Conservation (phyloP, 2,797 vertebrate species). For the Acridotheres tristis region DNA sequence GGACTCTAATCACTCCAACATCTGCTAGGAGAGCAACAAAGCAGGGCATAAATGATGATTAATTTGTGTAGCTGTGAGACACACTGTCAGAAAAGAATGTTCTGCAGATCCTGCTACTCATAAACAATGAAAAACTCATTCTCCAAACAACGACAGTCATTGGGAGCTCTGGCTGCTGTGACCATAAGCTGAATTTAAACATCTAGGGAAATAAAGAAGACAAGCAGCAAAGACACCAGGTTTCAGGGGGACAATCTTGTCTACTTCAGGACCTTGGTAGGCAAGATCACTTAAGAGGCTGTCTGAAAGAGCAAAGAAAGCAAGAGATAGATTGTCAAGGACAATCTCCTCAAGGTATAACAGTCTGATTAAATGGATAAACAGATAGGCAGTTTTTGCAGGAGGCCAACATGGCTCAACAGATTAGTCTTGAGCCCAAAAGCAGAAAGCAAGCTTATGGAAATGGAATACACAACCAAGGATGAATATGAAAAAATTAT, state of each 20-base stretch:
- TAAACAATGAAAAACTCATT: not conserved
- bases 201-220: not conserved
- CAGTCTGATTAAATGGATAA: not conserved
- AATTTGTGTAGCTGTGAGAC: not conserved
- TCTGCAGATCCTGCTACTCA: not conserved
- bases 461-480: not conserved
- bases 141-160: not conserved
- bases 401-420: not conserved
- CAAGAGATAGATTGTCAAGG: not conserved
- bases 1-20: not conserved
- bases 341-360: not conserved
- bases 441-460: not conserved
- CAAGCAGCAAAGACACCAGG: not conserved
- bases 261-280: not conserved
- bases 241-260: not conserved
- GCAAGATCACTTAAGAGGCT: not conserved
- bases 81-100: not conserved
- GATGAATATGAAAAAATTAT: not conserved
- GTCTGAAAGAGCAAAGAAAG: not conserved
- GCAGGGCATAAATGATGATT: not conserved
- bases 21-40: not conserved
- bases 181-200: not conserved
- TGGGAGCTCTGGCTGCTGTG: not conserved
- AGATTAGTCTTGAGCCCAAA: not conserved
- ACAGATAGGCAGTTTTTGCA: not conserved